These are phyloP conservation scores for Oryzias woworae DNA, from an alignment of 2,113 vertebrate species.

Conservation along the genomic window DNA sequence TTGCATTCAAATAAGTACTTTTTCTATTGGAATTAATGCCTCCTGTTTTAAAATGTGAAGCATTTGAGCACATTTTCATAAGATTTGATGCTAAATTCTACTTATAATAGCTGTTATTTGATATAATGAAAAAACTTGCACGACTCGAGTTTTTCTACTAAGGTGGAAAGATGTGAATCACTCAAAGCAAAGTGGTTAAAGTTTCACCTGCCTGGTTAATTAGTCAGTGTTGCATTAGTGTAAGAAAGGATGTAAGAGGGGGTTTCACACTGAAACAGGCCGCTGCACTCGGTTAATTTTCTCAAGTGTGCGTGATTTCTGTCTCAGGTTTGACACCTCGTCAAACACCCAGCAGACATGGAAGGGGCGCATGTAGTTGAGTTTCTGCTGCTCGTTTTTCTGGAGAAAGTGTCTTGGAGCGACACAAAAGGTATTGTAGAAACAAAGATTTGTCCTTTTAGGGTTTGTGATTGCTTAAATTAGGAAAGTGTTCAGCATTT, in stretches of 20 bases:
- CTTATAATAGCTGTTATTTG: no score
- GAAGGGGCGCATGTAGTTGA: constrained; percentile 35
- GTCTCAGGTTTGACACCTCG: constrained; percentile 21
- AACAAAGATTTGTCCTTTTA: background rate
- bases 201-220: constrained; percentile 71
- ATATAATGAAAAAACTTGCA: no score
- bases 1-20: no score
- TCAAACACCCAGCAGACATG: constrained; percentile 40
- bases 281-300: constrained; percentile 47
- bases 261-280: constrained; percentile 47
- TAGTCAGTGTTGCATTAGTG: constrained; percentile 69
- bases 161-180: constrained; percentile 14
- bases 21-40: no score
- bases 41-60: no score
- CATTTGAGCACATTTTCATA: no score
- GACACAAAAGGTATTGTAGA: constrained; percentile 67
- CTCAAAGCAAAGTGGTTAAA: constrained; percentile 63
- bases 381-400: constrained; percentile 54
- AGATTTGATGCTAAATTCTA: no score
- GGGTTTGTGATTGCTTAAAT: background rate
- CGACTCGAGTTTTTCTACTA: background rate
- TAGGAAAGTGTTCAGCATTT: background rate
- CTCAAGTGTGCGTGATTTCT: constrained; percentile 32
- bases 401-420: constrained; percentile 35
- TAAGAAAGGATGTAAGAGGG: constrained; percentile 55